A percentile compares a stretch with the other conserved stretches of the same genome.
Conservation (phyloP, 1,140 invertebrate genomes). For the Diorhabda carinulata region DNA sequence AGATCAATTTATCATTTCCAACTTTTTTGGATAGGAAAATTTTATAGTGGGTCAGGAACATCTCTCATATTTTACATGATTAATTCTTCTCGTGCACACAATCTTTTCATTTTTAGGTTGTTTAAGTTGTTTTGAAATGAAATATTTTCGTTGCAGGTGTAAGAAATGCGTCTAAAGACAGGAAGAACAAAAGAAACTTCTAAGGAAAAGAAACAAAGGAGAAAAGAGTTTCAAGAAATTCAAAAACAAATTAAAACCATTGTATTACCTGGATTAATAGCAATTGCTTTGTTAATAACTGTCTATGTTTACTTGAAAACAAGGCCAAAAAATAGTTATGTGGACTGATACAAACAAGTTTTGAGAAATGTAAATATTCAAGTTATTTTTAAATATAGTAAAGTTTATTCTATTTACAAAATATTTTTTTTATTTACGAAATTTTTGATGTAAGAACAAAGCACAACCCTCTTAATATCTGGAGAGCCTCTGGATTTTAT, state of each 20-base stretch:
- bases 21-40: slow-evolving; percentile 17
- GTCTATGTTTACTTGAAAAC: slow-evolving; percentile 75
- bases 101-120: too few species aligned
- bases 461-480: too few species aligned
- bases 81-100: too few species aligned
- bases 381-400: slow-evolving; percentile 25
- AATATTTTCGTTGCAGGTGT: too few species aligned
- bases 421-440: slow-evolving; percentile 9
- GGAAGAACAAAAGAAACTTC: slow-evolving; percentile 76
- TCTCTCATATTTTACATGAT: too few species aligned
- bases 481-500: too few species aligned
- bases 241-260: slow-evolving; percentile 72
- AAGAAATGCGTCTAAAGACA: slow-evolving; percentile 52
- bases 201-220: slow-evolving; percentile 78
- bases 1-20: too few species aligned
- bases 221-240: slow-evolving; percentile 74
- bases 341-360: slow-evolving; percentile 21
- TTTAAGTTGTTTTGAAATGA: too few species aligned
- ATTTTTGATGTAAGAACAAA: too few species aligned
- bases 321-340: slow-evolving; percentile 51
- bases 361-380: background rate
- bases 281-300: slow-evolving; percentile 67
- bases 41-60: slow-evolving; percentile 34
- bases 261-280: slow-evolving; percentile 66
- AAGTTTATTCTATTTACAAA: slow-evolving; percentile 17